Evolutionary conservation across 2,113 vertebrate genomes (phyloP).

Genomic region (Rattus rattus): DNA sequence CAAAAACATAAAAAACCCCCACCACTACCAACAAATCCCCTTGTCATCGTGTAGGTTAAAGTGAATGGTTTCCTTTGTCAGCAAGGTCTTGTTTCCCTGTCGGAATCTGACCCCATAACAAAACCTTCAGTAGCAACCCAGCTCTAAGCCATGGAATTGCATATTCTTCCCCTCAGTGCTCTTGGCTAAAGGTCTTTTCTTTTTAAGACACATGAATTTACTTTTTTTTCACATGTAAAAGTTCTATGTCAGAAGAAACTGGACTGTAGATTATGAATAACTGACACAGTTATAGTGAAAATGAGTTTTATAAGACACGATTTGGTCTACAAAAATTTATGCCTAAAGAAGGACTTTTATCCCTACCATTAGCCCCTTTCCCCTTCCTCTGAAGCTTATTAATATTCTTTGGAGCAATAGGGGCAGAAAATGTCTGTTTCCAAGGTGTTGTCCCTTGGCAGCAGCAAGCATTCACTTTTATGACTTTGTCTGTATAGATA

Average conservation of each 20-base stretch:
- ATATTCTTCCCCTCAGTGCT: background rate
- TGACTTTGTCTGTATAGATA: background rate
- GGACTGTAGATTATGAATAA: background rate
- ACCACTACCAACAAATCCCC: background rate
- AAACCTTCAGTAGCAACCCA: background rate
- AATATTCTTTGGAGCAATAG: background rate
- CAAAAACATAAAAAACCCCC: background rate
- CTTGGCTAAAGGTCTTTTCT: background rate
- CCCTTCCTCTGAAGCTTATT: too few species aligned
- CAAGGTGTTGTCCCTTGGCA: background rate
- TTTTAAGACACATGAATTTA: background rate
- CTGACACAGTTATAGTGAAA: background rate
- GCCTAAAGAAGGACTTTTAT: background rate
- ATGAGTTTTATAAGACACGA: background rate
- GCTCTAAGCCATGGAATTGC: background rate
- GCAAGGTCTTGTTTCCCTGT: background rate
- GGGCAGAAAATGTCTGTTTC: background rate
- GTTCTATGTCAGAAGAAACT: background rate
- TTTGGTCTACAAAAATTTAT: background rate
- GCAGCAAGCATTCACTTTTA: background rate
- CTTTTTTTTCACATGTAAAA: background rate
- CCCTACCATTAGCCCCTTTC: background rate
- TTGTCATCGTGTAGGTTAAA: background rate
- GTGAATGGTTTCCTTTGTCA: background rate
- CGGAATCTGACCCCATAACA: background rate